These are phyloP conservation scores for Mylabris sibirica DNA, from an alignment of 2,888 invertebrate species.

Conservation along the genomic window DNA sequence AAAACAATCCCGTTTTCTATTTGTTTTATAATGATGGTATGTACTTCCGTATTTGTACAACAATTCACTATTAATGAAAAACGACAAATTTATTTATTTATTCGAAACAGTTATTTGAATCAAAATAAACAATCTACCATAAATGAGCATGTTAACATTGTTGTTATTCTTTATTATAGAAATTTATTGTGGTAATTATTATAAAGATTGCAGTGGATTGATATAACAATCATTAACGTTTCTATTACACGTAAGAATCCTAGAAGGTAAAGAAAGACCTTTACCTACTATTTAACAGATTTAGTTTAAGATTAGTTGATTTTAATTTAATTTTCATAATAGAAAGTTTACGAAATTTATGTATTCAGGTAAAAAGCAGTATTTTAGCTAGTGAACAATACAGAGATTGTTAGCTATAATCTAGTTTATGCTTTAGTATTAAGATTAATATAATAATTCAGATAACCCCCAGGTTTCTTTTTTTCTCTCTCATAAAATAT, in stretches of 20 bases:
- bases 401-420: neutral
- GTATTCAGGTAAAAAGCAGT: neutral
- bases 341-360: neutral
- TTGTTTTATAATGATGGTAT: no score
- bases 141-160: neutral
- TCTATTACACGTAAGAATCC: neutral
- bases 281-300: neutral
- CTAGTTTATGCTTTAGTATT: neutral
- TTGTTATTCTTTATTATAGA: neutral
- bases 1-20: no score
- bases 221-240: neutral
- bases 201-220: neutral
- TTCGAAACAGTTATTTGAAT: neutral
- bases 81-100: neutral
- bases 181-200: neutral
- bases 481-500: neutral
- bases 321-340: neutral
- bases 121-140: slow-evolving; percentile 1
- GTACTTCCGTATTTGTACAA: no score
- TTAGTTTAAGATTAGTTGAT: neutral
- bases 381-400: neutral
- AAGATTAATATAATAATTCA: neutral
- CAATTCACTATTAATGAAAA: neutral
- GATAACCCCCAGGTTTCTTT: neutral
- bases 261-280: neutral